Percentiles rank a stretch among this genome's conserved stretches.
Evolutionary conservation across 2,888 invertebrate genomes (phyloP).

Genomic region (Drosophila demipolita): DNA sequence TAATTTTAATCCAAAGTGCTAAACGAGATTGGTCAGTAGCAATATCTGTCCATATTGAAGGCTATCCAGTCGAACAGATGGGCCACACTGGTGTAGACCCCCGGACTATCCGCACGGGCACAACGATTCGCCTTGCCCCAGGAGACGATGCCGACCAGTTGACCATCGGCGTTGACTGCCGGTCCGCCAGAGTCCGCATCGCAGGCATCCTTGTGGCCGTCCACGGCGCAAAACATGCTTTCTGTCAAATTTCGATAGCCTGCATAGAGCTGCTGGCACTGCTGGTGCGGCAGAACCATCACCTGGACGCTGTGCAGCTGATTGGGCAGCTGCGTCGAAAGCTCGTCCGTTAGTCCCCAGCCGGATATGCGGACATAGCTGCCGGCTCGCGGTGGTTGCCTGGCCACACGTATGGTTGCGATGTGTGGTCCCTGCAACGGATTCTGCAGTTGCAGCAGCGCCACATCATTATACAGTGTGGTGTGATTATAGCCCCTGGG

Average conservation of each 20-base stretch:
- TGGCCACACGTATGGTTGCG: constrained; percentile 53
- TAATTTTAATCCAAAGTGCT: constrained; percentile 3
- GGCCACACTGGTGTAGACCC: constrained; percentile 87
- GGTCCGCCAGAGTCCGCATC: constrained; percentile 84
- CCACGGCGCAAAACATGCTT: constrained; percentile 76
- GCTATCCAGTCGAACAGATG: constrained; percentile 67
- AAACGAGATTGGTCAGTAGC: constrained; percentile 39
- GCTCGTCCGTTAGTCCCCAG: constrained; percentile 73
- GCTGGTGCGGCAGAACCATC: constrained; percentile 53
- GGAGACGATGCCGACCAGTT: constrained; percentile 89
- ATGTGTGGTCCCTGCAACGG: constrained; percentile 56
- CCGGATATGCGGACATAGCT: constrained; percentile 72
- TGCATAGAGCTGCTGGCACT: constrained; percentile 61
- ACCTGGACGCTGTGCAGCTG: constrained; percentile 75
- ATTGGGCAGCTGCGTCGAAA: constrained; percentile 54
- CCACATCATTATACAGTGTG: constrained; percentile 76
- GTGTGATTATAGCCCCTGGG: constrained; percentile 54
- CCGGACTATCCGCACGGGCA: constrained; percentile 88
- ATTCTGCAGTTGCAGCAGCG: constrained; percentile 66
- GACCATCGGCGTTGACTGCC: constrained; percentile 65
- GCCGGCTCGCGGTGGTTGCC: constrained; percentile 43
- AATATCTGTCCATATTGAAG: constrained; percentile 57
- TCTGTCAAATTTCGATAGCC: constrained; percentile 69
- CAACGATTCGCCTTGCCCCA: constrained; percentile 77
- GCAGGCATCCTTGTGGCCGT: constrained; percentile 79